Evolutionary conservation across 2,113 vertebrate species (phyloP), one percentile per base, ranked within the genome.

Genomic region (Platichthys flesus): DNA sequence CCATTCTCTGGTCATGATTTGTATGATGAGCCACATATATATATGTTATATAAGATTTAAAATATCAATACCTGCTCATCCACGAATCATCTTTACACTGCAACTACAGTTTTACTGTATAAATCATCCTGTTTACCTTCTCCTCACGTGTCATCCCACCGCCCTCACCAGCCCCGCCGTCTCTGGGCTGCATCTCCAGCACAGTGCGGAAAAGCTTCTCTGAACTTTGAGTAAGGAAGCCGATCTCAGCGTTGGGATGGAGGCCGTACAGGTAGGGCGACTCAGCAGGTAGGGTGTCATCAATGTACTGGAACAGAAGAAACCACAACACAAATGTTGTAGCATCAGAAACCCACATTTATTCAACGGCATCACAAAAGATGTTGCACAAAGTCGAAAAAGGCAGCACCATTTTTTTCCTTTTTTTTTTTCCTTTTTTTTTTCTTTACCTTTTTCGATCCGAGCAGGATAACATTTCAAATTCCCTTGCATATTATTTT

Each of bases 231-330:
- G 96, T 97, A 1, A 99, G 95, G 90, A 98, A 97, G 18, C 96
- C 97, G 2, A 99, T 97, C 94, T 99, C 97, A 0, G 98, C 97
- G 0, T 99, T 99, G 35, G 98, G 96, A 63, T 99, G 98, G 40
- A 99, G 97, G 31, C 98, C 96, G 0, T 98, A 99, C 9, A 99
- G 95, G 65, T 97, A 92, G 0, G 98, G 97, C 0, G 97, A 98
- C 85, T 99, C 98, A 0, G 96, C 65, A 4, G 98, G 98, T 23
- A 99, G 85, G 10, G 78, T 54, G 0, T 95, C 91, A 0, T 99
- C 97, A 0, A 99, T 94, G 86, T 98, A 99, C 98, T 99, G 90
- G 3, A 84, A 81, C 20, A 15, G 26, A 59, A 79, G 6, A 70
- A 74, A 56, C 12, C 40, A 13, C 3, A 0, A 13, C 40, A 42